These are phyloP conservation scores for Trachelus tabidus DNA, from an alignment of 2,888 invertebrate species.

Conservation along the genomic window DNA sequence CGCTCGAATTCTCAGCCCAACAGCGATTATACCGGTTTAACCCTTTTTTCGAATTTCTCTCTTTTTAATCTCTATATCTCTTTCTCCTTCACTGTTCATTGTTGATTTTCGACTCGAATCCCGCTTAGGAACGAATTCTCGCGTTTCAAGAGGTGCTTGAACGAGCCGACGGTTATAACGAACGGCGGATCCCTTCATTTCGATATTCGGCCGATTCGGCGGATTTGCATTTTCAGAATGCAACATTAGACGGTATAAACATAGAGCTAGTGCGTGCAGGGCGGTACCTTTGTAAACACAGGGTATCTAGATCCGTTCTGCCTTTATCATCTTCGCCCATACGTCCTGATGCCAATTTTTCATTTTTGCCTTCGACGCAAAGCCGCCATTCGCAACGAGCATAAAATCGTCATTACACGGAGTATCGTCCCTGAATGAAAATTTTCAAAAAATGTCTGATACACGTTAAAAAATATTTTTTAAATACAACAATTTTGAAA, in stretches of 20 bases:
- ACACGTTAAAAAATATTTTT: background rate
- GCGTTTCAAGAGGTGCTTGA: background rate
- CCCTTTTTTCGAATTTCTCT: background rate
- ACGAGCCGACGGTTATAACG: conserved; percentile 28
- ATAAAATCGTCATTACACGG: background rate
- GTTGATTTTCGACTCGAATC: background rate
- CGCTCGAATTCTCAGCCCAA: background rate
- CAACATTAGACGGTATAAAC: conserved; percentile 51
- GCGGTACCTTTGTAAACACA: conserved; percentile 54
- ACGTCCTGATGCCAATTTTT: conserved; percentile 36
- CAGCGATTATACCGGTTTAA: background rate
- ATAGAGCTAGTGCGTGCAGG: conserved; percentile 51
- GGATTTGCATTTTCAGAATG: conserved; percentile 58
- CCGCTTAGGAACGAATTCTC: background rate
- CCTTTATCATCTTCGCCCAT: conserved; percentile 44
- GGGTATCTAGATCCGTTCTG: conserved; percentile 53
- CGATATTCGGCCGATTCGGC: conserved; percentile 51
- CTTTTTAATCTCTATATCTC: background rate
- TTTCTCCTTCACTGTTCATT: background rate
- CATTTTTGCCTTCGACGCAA: conserved; percentile 28
- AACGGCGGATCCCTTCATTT: conserved; percentile 43
- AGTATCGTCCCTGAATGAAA: background rate
- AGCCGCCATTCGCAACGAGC: background rate
- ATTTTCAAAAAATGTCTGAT: background rate
- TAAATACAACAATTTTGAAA: no score